A percentile compares a stretch with the other conserved stretches of the same genome.
These are phyloP conservation scores for Dynastes tityus DNA, from an alignment of 2,888 invertebrate species.

Conservation along the genomic window DNA sequence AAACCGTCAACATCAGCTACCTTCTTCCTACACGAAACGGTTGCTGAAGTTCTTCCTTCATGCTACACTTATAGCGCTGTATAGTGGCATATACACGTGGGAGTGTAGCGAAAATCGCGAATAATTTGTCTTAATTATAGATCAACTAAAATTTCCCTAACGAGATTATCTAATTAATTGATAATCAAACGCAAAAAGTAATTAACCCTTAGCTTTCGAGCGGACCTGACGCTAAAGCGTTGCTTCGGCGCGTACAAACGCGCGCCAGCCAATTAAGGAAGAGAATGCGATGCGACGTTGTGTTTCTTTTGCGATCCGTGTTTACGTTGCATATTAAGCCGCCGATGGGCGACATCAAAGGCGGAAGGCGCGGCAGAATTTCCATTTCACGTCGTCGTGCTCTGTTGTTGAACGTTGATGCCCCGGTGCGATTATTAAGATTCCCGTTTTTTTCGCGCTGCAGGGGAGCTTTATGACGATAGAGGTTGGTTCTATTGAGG, in stretches of 20 bases:
- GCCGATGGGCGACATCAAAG: constrained; percentile 14
- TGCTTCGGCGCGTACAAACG: not conserved
- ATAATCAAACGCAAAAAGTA: constrained; percentile 41
- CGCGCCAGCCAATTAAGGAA: constrained; percentile 14
- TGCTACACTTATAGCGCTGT: not conserved
- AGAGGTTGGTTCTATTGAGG: not conserved
- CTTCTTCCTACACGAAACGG: not conserved
- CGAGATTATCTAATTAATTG: constrained; percentile 31
- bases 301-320: not conserved
- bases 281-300: not conserved
- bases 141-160: constrained; percentile 14
- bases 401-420: not conserved
- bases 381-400: constrained; percentile 4
- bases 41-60: not conserved
- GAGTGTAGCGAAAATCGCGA: not conserved
- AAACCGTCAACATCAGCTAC: not conserved
- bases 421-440: constrained; percentile 1
- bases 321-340: constrained; percentile 18
- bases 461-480: not conserved
- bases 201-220: constrained; percentile 32
- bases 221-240: not conserved
- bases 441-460: constrained; percentile 7
- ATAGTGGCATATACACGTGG: not conserved
- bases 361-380: not conserved
- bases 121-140: constrained; percentile 34